These are phyloP conservation scores for Holothuria leucospilota DNA, from an alignment of 53 echinoderm and acorn worm species.

Conservation along the genomic window DNA sequence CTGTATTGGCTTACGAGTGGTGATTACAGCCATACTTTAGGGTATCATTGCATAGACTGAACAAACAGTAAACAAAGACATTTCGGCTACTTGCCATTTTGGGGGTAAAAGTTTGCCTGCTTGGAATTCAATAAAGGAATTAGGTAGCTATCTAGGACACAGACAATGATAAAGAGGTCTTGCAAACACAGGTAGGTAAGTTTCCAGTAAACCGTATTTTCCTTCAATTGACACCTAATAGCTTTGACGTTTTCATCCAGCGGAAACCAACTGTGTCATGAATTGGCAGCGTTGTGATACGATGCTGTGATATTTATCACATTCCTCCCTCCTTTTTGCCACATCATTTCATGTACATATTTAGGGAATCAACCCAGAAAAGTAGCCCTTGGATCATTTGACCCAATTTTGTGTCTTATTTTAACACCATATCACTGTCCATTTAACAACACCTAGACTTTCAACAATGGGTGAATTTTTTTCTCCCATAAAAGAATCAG, in stretches of 20 bases:
- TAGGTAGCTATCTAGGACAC: not conserved
- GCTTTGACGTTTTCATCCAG: not conserved
- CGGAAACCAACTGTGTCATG: constrained; percentile 34
- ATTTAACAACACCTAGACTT: constrained; percentile 25
- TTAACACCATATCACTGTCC: constrained; percentile 24
- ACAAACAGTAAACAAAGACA: not conserved
- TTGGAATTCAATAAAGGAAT: too few relatives aligned
- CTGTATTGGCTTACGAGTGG: not conserved
- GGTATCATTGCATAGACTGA: constrained; percentile 6
- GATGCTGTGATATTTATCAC: constrained; percentile 27
- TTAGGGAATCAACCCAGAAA: constrained; percentile 15
- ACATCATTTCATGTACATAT: not conserved
- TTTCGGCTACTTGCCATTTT: too few relatives aligned
- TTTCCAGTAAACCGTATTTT: not conserved
- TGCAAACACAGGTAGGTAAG: not conserved
- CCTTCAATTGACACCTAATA: constrained; percentile 6
- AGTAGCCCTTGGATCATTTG: constrained; percentile 1
- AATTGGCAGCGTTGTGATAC: constrained; percentile 1
- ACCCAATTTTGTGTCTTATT: constrained; percentile 48
- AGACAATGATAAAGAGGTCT: constrained; percentile 20
- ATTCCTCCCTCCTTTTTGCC: not conserved
- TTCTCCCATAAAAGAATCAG: constrained; percentile 30
- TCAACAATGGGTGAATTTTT: not conserved
- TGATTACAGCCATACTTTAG: not conserved
- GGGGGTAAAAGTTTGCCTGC: too few relatives aligned